Conservation (phyloP, 2,113 vertebrate genomes). For the Vicugna pacos region DNA sequence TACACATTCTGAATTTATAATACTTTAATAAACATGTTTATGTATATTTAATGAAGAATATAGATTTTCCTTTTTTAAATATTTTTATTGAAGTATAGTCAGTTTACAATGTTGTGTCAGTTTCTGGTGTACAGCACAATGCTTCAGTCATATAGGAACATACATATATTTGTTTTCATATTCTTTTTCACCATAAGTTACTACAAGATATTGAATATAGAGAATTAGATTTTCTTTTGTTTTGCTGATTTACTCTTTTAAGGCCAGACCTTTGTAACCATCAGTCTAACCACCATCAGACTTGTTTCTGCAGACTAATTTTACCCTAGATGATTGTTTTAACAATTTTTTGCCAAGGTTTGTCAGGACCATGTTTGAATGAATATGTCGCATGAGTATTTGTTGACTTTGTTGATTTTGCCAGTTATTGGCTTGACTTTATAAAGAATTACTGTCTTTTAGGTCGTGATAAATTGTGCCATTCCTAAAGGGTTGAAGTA, state of each 20-base stretch:
- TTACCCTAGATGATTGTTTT: neutral
- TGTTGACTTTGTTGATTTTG: neutral
- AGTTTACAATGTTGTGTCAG: too few species aligned
- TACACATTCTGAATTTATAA: neutral
- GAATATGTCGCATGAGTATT: neutral
- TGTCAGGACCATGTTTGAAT: neutral
- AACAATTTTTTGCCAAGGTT: neutral
- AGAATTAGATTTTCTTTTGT: neutral
- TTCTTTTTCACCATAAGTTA: too few species aligned
- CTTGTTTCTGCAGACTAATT: neutral
- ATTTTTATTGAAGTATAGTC: too few species aligned
- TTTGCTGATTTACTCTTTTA: neutral
- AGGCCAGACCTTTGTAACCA: neutral
- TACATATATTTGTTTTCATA: too few species aligned
- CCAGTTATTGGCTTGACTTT: neutral
- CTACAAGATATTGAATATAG: too few species aligned
- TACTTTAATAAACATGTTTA: neutral
- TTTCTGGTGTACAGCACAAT: too few species aligned
- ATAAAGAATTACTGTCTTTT: conserved; percentile 51
- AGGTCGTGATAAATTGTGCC: conserved; percentile 99
- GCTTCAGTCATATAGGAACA: too few species aligned
- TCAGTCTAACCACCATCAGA: neutral
- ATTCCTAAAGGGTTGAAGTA: conserved; percentile 99
- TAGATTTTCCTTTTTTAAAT: neutral
- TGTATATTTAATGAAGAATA: neutral